These are phyloP conservation scores for Dryoscopus gambensis DNA, from an alignment of 2,113 vertebrate genomes.

Conservation along the genomic window DNA sequence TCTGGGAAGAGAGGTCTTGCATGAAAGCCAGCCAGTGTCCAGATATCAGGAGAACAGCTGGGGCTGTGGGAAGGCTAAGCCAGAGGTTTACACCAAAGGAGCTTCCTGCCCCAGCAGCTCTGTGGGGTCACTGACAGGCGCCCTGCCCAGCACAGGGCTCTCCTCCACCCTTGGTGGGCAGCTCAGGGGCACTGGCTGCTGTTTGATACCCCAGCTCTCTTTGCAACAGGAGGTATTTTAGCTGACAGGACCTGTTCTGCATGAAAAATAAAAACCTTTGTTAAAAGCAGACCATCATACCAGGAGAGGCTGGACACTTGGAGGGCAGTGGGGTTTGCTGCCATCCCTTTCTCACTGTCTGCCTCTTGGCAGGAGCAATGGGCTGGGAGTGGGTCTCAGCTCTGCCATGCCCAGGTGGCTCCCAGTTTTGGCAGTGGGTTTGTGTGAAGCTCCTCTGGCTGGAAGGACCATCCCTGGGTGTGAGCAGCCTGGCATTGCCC, in stretches of 20 bases:
- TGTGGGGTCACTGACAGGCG: fast-evolving
- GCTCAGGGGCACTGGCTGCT: background rate
- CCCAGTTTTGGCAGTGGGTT: background rate
- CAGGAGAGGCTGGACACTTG: background rate
- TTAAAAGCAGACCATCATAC: background rate
- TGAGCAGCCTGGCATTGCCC: background rate
- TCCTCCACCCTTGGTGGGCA: background rate
- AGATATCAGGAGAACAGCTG: background rate
- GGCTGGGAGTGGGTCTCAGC: background rate
- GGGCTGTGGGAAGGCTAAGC: background rate
- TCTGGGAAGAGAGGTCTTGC: background rate
- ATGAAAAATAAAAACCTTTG: background rate
- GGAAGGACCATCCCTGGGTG: background rate
- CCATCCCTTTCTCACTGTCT: background rate
- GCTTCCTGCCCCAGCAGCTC: background rate
- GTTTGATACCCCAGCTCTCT: background rate
- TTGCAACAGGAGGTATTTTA: background rate
- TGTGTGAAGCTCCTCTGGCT: background rate
- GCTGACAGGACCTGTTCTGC: background rate
- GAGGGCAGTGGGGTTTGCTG: background rate
- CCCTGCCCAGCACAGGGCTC: background rate
- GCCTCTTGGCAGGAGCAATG: background rate
- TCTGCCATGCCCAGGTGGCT: fast-evolving
- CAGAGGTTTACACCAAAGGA: background rate
- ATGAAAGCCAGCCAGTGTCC: background rate